Base-by-base conservation (phyloP, 2,797 vertebrate genomes). In the Avahi laniger region DNA sequence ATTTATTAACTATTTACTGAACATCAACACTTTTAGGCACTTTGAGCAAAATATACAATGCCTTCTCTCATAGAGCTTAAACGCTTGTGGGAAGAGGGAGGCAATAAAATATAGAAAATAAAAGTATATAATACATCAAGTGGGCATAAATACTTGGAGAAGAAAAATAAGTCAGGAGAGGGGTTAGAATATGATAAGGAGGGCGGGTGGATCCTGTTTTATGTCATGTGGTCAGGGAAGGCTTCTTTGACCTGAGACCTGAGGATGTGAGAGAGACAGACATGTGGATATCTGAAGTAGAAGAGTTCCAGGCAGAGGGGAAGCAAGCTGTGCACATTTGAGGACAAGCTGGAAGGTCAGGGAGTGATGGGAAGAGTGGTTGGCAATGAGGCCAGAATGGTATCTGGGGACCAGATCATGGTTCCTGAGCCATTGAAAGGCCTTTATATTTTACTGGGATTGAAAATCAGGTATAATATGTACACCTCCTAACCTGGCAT, bases 1-100 rank as follows among this genome's bases (percentile, higher is more conserved):
- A 81, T 78, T 41, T 73, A 79, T 87, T 83, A 72, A 59, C 7
- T 24, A 41, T 41, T 76, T 63, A 20, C 48, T 89, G n/a, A 70
- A 63, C 81, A 26, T 67, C 28, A 80, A 43, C 26, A 38, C 30
- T 75, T 67, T 57, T 75, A 67, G 38, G 24, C 24, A 86, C 41
- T 59, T 76, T 83, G 63, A 89, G 79, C 12, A 63, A 88, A 46
- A 72, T 22, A 79, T 26, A 38, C 20, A 59, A 48, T 61, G 18
- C 14, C 9, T 87, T 14, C 30, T 83, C 26, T 86, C 43, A 46
- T 3, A 1, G 6, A 43, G 6, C 20, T 72, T 84, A 30, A 28
- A 43, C 38, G 86, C 17, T 35, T 81, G 2, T 78, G 43, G 14
- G 30, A 61, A 35, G 38, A 89, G 7, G 13, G 14, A 67, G 33